A percentile compares a stretch with the other conserved stretches of the same genome.
phyloP scores from a whole-genome alignment of 2,888 invertebrate genomes.

The Criorhina ranunculi region DNA sequence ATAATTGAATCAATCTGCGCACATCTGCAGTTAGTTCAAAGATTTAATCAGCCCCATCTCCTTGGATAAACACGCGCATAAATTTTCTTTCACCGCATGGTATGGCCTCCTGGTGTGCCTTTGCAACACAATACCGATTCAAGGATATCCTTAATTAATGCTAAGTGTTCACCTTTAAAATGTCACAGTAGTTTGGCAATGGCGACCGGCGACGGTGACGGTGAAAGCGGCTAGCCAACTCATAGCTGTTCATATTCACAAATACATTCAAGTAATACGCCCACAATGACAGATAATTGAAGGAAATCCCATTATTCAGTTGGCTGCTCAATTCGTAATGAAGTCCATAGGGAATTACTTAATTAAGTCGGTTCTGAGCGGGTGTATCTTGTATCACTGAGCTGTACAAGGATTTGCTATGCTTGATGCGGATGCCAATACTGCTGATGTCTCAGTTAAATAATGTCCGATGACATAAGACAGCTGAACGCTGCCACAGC shows the following conservation, averaged over 20 bases:
- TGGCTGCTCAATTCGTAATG: slow-evolving; percentile 57
- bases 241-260: not conserved
- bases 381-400: not conserved
- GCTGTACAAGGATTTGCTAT: slow-evolving; percentile 3
- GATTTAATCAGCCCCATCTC: slow-evolving; percentile 46
- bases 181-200: slow-evolving; percentile 19
- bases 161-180: slow-evolving; percentile 10
- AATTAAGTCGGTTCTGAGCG: slow-evolving; percentile 40
- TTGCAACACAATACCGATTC: not conserved
- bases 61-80: slow-evolving; percentile 25
- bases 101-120: not conserved
- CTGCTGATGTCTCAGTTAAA: not conserved
- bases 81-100: slow-evolving; percentile 12
- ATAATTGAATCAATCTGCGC: slow-evolving; percentile 50
- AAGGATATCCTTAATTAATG: slow-evolving; percentile 28
- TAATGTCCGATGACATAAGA: not conserved
- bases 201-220: not conserved
- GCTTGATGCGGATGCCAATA: slow-evolving; percentile 4
- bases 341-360: slow-evolving; percentile 59
- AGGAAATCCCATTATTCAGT: slow-evolving; percentile 56
- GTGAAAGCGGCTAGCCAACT: not conserved
- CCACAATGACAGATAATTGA: slow-evolving; percentile 29
- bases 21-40: slow-evolving; percentile 43
- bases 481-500: not conserved
- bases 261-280: not conserved